Evolutionary conservation across 2,797 vertebrate genomes (phyloP), one percentile per base, ranked within the genome.

Genomic region (Acipenser oxyrinchus): DNA sequence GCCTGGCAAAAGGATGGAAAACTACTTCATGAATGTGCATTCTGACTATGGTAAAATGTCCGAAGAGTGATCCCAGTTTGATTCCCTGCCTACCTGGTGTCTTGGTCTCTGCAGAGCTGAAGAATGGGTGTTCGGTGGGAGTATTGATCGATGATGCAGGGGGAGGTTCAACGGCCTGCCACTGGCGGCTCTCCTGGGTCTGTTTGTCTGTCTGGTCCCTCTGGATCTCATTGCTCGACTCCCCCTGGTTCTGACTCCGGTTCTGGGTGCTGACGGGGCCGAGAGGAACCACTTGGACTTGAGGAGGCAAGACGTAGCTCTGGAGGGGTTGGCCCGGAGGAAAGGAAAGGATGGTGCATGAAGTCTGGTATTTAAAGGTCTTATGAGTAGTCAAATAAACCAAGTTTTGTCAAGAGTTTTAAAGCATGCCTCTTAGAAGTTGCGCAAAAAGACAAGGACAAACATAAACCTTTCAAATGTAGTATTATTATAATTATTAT

Each of bases 121-220:
- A 75, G 69, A 83, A 78, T 10, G 86, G 80, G 13, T 71, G 66
- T 1, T 83, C 80, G 2, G n/a, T 87, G 5, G 82, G 74, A 3
- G 73, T 69, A 6, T 78, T 71, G 51, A 63, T 72, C 65, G 68
- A 61, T 12, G 37, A 62, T 7, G 70, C 65, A 13, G 62, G 70
- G n/a, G 7, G 37, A 6, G 69, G 71, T 6, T 37, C 66, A 2
- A 63, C 67, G 49, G 75, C 76, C 13, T 48, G 37, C 60, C 58
- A 55, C 2, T 1, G 7, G 8, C 37, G 60, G 51, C 81, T 73
- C 51, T 82, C 79, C 48, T 70, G 82, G 6, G 69, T 53, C 13
- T 68, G 61, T 51, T 74, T 58, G 73, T 67, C 78, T 72, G 85
- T 88, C 78, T 90, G 90, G 77, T 90, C 89, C 73, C 84, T 84